Base-by-base conservation (phyloP, 1,140 invertebrate genomes). In the Drosophila simulans region DNA sequence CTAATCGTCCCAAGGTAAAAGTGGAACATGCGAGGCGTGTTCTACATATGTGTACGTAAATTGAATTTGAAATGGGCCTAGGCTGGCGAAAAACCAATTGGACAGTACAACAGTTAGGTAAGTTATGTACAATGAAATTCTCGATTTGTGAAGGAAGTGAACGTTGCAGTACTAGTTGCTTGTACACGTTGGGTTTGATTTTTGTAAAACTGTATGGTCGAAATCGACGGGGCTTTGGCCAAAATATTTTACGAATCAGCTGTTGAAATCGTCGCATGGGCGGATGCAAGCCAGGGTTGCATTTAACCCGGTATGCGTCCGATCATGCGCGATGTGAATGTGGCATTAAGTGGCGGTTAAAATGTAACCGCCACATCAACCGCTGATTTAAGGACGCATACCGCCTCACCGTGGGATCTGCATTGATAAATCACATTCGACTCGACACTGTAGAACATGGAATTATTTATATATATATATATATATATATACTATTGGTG, bases 201-300 rank as follows among this genome's bases (percentile, higher is more conserved):
- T 46, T 12, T 46, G 15, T 5, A 12, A 25, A 48, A 48, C 12
- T 48, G 27, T 48, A 25, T 35, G 12, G 31, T 12, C 46, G 27
- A 15, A 34, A 25, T 54, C 48, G 54, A 59, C 56, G 25, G 17
- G 13, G 49, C 73, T 85, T 90, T 90, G 90, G 89, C 90, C 90
- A 91, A 91, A 90, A 91, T 91, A 91, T 91, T 91, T 91, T 90
- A 91, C 82, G 66, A 72, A 90, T 81, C 85, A 86, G 80, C 66
- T 73, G 43, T 77, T 65, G 37, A 22, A 40, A 8, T 4, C 10
- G 35, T 7, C 39, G n/a, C 58, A 64, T 31, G 58, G 4, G 53
- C 56, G 40, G 31, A 27, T 52, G 58, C 49, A 62, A 53, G 13
- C 51, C 39, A 12, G 42, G 25, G 10, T 27, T 42, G 5, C 40